Evolutionary conservation across 2,888 invertebrate genomes (phyloP).

Genomic region (Cryptus armator): DNA sequence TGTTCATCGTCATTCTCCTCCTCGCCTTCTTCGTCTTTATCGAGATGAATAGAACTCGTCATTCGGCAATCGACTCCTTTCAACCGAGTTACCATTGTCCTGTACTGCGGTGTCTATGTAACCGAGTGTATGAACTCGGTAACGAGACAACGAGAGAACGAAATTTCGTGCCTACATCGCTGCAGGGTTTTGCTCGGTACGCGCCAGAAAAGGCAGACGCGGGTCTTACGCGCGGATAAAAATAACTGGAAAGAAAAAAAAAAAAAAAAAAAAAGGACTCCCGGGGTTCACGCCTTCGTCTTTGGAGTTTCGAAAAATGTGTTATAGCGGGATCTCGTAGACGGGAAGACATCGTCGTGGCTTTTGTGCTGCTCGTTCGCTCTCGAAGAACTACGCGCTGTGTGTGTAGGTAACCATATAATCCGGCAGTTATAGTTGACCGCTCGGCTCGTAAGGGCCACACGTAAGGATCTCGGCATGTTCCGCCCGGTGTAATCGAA

Average conservation of each 20-base stretch:
- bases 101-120: slow-evolving; percentile 1
- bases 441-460: slow-evolving; percentile 44
- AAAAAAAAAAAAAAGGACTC: slow-evolving; percentile 38
- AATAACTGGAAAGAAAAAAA: slow-evolving; percentile 48
- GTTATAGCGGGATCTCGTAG: slow-evolving; percentile 15
- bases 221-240: slow-evolving; percentile 27
- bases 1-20: background rate
- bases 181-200: slow-evolving; percentile 3
- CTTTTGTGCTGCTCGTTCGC: slow-evolving; percentile 49
- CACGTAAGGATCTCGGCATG: slow-evolving; percentile 58
- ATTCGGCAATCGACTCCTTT: slow-evolving; percentile 60
- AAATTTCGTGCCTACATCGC: slow-evolving; percentile 1
- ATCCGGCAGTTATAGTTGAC: slow-evolving; percentile 25
- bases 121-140: slow-evolving; percentile 16
- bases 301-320: slow-evolving; percentile 34
- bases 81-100: slow-evolving; percentile 48
- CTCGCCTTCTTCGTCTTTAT: slow-evolving; percentile 36
- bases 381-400: background rate
- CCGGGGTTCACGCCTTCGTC: slow-evolving; percentile 41
- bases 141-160: slow-evolving; percentile 6
- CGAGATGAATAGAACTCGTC: slow-evolving; percentile 62
- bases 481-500: slow-evolving; percentile 68
- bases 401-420: background rate
- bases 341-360: slow-evolving; percentile 9
- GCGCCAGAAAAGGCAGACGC: slow-evolving; percentile 8